Percentiles rank a stretch among this genome's conserved stretches.
These are phyloP conservation scores for Serinus canaria DNA, from an alignment of 2,113 vertebrate genomes.

Conservation along the genomic window DNA sequence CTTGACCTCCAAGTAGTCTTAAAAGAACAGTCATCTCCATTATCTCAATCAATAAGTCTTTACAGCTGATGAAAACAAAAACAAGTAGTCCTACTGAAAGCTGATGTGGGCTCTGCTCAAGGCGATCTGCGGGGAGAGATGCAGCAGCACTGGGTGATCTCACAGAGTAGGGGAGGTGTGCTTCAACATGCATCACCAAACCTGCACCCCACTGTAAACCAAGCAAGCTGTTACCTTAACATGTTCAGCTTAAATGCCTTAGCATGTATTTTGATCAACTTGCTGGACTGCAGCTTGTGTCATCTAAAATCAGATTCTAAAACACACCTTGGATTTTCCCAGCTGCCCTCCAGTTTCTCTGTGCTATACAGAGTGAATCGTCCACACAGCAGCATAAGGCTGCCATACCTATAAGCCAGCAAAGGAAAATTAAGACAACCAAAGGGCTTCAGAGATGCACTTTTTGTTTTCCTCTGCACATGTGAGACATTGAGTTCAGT, in stretches of 20 bases:
- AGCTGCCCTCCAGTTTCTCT: neutral
- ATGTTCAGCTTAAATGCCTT: neutral
- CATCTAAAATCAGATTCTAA: neutral
- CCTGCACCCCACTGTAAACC: neutral
- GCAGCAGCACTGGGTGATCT: neutral
- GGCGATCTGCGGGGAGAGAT: neutral
- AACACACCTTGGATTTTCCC: neutral
- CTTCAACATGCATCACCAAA: neutral
- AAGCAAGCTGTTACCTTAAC: neutral
- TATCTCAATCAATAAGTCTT: neutral
- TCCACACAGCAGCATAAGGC: neutral
- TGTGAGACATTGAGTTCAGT: neutral
- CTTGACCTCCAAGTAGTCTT: neutral
- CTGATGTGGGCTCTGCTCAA: neutral
- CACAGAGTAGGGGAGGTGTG: fast-evolving
- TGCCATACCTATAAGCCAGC: neutral
- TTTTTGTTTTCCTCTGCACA: neutral
- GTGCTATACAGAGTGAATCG: neutral
- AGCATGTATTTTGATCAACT: neutral
- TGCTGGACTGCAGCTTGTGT: neutral
- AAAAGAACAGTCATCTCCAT: neutral
- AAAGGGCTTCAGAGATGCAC: neutral
- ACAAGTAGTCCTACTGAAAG: neutral
- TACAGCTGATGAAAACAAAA: neutral
- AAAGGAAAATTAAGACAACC: neutral